Base-by-base conservation (phyloP, 2,888 invertebrate genomes). In the Dicycla oo region DNA sequence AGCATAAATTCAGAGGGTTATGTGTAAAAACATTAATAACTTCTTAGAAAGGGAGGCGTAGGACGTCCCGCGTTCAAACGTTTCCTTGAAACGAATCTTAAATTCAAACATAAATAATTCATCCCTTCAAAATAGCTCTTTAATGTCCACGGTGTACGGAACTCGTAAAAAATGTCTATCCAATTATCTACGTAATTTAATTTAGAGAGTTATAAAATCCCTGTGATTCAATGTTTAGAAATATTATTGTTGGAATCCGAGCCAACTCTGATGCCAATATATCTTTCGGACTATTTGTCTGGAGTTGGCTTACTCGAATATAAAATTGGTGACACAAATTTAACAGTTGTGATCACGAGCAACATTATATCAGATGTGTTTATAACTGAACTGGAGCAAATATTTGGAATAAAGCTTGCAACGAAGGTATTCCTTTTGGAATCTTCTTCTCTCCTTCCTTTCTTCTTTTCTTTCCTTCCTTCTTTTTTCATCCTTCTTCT, bases 31-130 rank as follows among this genome's bases (percentile, higher is more conserved):
- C 57, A 73, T 75, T 63, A 76, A 75, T 78, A 74, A 65, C 60
- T 49, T 75, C 66, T 60, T 63, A 57, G 63, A 64, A 75, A 60
- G 49, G 34, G 30, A n/a, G 64, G 66, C 62, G 60, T 71, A 74
- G 72, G 67, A 75, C 69, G 64, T 81, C 78, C 63, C 62, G 75
- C 13, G 54, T 82, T 84, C 79, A 83, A 81, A 80, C 75, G 68
- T 75, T 81, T 87, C 79, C 83, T 80, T 77, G 83, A 78, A 83
- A 72, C 34, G 23, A 75, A 61, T 68, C 57, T 73, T 53, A 74
- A 64, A 4, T 38, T 74, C 45, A 34, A 38, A 45, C 34, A 43
- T 78, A 79, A 54, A 81, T 77, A 74, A 79, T 73, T 68, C 58
- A 79, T 63, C 77, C 83, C 78, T 81, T 86, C 51, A 67, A 72